Conservation (phyloP, 2,888 invertebrate species). For the Apamea crenata region DNA sequence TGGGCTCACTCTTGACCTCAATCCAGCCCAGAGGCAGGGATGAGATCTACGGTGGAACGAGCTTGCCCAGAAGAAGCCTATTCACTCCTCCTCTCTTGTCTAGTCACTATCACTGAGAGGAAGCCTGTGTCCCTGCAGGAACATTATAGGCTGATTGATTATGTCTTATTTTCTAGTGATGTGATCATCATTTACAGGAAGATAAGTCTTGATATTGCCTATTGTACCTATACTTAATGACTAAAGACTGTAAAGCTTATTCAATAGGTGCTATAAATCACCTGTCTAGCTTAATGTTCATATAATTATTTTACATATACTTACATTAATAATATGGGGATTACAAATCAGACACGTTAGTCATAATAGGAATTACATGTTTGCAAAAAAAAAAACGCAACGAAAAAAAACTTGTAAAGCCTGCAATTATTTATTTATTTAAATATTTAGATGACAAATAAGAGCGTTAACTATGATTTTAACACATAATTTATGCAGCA, state of each 20-base stretch:
- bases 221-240: neutral
- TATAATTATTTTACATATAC: constrained; percentile 37
- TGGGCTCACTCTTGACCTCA: too few relatives aligned
- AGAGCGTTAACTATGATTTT: neutral
- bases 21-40: too few relatives aligned
- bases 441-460: neutral
- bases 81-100: too few relatives aligned
- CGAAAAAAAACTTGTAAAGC: neutral
- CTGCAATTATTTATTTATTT: neutral
- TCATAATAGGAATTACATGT: constrained; percentile 18
- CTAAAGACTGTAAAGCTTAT: constrained; percentile 18
- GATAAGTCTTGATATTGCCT: neutral
- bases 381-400: constrained; percentile 21
- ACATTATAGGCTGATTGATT: too few relatives aligned
- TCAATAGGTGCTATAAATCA: constrained; percentile 11
- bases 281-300: constrained; percentile 9
- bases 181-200: neutral
- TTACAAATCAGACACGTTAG: constrained; percentile 14
- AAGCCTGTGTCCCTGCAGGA: too few relatives aligned
- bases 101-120: too few relatives aligned
- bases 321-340: constrained; percentile 30
- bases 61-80: too few relatives aligned
- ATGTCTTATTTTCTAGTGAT: neutral
- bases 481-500: neutral
- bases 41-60: too few relatives aligned